phyloP scores from a whole-genome alignment of 2,888 invertebrate genomes.

The Lapara coniferarum region DNA sequence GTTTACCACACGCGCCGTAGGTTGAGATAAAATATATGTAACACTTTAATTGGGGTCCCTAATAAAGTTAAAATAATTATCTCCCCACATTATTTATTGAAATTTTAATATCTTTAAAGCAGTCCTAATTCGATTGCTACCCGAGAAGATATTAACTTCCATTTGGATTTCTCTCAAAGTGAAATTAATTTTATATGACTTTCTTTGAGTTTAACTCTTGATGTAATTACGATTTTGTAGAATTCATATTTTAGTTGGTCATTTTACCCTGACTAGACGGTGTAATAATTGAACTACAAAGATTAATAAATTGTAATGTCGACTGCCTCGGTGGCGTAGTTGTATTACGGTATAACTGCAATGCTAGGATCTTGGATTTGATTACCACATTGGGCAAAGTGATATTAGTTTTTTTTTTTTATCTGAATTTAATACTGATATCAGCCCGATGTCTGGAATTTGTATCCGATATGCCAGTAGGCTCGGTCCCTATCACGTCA shows the following conservation, averaged over 20 bases:
- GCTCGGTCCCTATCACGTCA: no score
- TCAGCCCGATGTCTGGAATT: no score
- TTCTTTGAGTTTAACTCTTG: background rate
- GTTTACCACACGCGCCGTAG: no score
- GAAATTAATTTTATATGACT: background rate
- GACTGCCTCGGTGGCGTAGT: no score
- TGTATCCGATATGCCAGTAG: no score
- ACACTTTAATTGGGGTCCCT: background rate
- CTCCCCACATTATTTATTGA: conserved; percentile 16
- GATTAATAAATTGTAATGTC: no score
- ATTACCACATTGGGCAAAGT: no score
- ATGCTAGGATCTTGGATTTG: no score
- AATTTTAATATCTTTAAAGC: conserved; percentile 10
- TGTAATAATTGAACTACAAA: no score
- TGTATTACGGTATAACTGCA: no score
- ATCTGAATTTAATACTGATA: no score
- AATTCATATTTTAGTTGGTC: background rate
- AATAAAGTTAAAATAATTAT: conserved; percentile 20
- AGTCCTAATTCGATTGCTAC: conserved; percentile 1
- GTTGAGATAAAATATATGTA: background rate
- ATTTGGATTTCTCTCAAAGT: conserved; percentile 4
- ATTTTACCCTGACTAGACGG: background rate
- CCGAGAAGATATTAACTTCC: conserved; percentile 1
- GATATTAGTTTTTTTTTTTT: no score
- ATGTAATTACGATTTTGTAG: background rate